A percentile compares a stretch with the other conserved stretches of the same genome.
Evolutionary conservation across 2,113 vertebrate genomes (phyloP).

Genomic region (Mirza zaza): DNA sequence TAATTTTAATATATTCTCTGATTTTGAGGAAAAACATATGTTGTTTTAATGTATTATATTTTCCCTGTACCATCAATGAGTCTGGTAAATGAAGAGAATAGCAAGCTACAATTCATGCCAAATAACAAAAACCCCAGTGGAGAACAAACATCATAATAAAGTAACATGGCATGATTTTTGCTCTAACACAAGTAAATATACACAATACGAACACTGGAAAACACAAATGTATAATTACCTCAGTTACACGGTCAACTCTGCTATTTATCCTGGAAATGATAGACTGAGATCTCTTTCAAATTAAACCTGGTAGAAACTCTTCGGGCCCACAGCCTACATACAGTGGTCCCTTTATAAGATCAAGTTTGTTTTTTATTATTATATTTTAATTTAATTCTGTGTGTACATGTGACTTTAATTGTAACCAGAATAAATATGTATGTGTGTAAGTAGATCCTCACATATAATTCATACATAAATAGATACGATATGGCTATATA

Average conservation of each 20-base stretch:
- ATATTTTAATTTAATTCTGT: not conserved
- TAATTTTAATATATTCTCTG: constrained; percentile 14
- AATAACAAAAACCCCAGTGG: not conserved
- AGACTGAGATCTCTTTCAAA: not conserved
- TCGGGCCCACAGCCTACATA: not conserved
- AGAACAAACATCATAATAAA: constrained; percentile 52
- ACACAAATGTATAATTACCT: not conserved
- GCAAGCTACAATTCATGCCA: not conserved
- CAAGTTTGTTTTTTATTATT: not conserved
- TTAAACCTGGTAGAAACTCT: not conserved
- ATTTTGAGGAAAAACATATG: constrained; percentile 7
- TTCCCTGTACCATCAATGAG: not conserved
- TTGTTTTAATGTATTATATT: not conserved
- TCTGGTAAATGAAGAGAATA: constrained; percentile 47
- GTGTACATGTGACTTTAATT: not conserved
- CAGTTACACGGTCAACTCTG: not conserved
- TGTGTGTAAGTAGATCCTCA: not conserved
- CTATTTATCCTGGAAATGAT: not conserved
- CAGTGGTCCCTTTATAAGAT: not conserved
- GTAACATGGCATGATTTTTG: not conserved
- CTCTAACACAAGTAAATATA: not conserved
- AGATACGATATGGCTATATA: not conserved
- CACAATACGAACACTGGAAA: not conserved
- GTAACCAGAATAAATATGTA: not conserved
- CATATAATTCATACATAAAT: not conserved